Conservation (phyloP, 1,140 invertebrate genomes). For the Vollenhovia emeryi region DNA sequence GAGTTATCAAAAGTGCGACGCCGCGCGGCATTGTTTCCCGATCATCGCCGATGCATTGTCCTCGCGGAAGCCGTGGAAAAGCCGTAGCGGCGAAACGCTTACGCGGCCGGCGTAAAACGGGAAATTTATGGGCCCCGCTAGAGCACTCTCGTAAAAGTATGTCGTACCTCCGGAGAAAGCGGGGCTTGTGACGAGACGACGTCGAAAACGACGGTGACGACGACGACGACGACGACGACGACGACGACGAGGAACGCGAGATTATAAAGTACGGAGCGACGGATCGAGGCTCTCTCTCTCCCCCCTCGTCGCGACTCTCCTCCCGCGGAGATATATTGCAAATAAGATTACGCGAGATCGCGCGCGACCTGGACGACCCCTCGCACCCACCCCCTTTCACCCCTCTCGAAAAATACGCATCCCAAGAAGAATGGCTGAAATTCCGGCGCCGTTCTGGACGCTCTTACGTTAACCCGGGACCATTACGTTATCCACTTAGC, state of each 20-base stretch:
- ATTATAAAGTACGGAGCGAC: slow-evolving; percentile 25
- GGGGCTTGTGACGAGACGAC: slow-evolving; percentile 2
- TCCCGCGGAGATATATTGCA: slow-evolving; percentile 80
- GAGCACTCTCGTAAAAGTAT: slow-evolving; percentile 34
- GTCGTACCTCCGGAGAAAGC: not conserved
- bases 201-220: not conserved
- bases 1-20: slow-evolving; percentile 70
- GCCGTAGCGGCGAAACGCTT: slow-evolving; percentile 6
- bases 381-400: not conserved
- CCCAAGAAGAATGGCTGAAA: slow-evolving; percentile 81
- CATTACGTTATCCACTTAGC: slow-evolving; percentile 77
- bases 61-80: slow-evolving; percentile 17
- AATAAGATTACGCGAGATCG: slow-evolving; percentile 82
- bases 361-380: slow-evolving; percentile 45
- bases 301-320: not conserved
- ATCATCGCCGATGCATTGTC: slow-evolving; percentile 50
- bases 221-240: not conserved
- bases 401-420: slow-evolving; percentile 81
- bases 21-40: slow-evolving; percentile 61
- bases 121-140: slow-evolving; percentile 17
- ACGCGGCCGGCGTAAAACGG: slow-evolving; percentile 38
- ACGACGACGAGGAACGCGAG: slow-evolving; percentile 17
- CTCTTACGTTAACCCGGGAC: slow-evolving; percentile 67
- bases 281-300: slow-evolving; percentile 21
- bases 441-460: slow-evolving; percentile 75